Evolutionary conservation across 2,797 vertebrate genomes (phyloP).

Genomic region (Alouatta caraya): DNA sequence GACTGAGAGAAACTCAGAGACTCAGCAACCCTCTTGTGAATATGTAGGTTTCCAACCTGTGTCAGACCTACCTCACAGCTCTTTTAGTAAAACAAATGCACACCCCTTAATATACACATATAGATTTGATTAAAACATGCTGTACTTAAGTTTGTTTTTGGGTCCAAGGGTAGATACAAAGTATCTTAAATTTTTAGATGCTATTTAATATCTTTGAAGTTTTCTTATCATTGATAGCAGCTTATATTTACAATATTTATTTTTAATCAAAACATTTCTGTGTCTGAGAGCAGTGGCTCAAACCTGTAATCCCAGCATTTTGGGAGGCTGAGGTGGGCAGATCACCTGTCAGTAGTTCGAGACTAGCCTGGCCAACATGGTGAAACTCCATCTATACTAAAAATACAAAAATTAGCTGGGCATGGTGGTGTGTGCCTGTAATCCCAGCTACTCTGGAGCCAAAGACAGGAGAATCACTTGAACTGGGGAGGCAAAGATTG

Average conservation of each 20-base stretch:
- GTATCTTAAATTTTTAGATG: conserved; percentile 32
- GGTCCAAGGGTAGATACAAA: neutral
- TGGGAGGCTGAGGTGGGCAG: neutral
- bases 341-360: neutral
- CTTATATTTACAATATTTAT: neutral
- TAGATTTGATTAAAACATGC: conserved; percentile 30
- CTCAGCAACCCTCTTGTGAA: neutral
- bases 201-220: neutral
- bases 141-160: neutral
- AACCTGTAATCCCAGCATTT: neutral
- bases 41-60: neutral
- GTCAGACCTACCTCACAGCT: neutral
- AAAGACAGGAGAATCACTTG: neutral
- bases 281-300: neutral
- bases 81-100: neutral
- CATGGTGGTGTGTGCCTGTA: neutral
- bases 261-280: conserved; percentile 44
- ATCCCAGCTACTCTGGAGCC: neutral
- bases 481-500: neutral
- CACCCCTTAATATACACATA: neutral
- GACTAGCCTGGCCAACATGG: neutral
- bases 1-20: neutral
- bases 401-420: neutral
- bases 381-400: neutral
- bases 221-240: neutral